phyloP scores from a whole-genome alignment of 2,888 invertebrate species.

The Dryomyza anilis region DNA sequence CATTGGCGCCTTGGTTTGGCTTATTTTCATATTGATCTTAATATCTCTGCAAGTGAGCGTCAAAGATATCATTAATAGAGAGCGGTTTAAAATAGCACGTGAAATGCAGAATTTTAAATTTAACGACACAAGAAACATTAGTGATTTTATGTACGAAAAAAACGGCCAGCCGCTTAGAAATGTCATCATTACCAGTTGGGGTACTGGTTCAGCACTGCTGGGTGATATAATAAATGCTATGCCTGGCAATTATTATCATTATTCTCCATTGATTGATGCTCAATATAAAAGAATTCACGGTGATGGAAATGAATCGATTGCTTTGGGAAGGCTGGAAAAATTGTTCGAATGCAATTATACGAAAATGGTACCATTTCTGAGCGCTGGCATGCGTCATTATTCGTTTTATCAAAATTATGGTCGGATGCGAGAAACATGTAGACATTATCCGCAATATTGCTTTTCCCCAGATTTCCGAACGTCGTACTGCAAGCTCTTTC shows the following conservation, averaged over 20 bases:
- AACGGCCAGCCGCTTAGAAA: conserved; percentile 74
- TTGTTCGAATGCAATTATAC: conserved; percentile 23
- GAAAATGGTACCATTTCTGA: neutral
- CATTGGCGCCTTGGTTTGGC: conserved; percentile 1
- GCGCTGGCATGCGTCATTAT: neutral
- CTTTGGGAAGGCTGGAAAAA: neutral
- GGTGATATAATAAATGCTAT: conserved; percentile 79
- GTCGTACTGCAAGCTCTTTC: conserved; percentile 17
- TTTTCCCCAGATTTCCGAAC: conserved; percentile 18
- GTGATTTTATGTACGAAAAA: conserved; percentile 67
- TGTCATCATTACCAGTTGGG: conserved; percentile 85
- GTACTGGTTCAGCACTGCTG: conserved; percentile 87
- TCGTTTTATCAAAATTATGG: conserved; percentile 20
- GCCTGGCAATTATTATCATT: conserved; percentile 26
- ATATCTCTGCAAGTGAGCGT: neutral
- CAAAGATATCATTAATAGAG: conserved; percentile 38
- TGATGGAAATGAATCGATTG: neutral
- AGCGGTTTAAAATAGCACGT: conserved; percentile 63
- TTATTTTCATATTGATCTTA: conserved; percentile 1
- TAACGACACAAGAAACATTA: conserved; percentile 64
- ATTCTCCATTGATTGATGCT: conserved; percentile 12
- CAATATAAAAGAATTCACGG: neutral
- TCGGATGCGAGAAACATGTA: conserved; percentile 15
- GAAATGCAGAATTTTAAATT: conserved; percentile 69
- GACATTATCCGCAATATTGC: conserved; percentile 10